Evolutionary conservation across 2,113 vertebrate species (phyloP), one percentile per base, ranked within the genome.

Genomic region (Albula glossodonta): DNA sequence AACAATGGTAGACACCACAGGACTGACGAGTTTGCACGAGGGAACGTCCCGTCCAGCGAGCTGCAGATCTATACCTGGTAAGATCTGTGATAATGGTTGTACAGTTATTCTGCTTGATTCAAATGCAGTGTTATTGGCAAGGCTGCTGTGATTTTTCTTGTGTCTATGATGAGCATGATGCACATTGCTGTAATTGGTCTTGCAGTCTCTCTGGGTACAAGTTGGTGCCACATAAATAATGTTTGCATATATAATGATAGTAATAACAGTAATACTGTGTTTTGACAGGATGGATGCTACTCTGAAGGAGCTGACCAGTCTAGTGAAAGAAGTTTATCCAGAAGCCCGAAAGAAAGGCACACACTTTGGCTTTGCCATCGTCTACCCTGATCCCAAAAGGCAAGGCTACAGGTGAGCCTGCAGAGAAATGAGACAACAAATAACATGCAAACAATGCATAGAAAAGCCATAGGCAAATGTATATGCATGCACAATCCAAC

Each of bases 1-100:
- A 99, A 98, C 90, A 97, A 96, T 50, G 98, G 98, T 60, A 93
- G 98, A 66, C 98, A 99, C 90, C 98, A 99, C 92, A 94, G 98
- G 85, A 94, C 96, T 91, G 97, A 99, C n/a, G 98, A 99, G 88
- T 99, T 99, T 90, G 94, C 96, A 49, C 94, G 98, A 57, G 97
- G 97, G 60, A 99, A 98, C 52, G 97, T 99, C n/a, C 98, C 98
- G 5, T 98, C 98, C 86, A 99, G 97, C 80, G 98, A 99, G 89
- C 95, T 99, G 87, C 97, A 99, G 94, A 99, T 99, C 91, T 99
- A 99, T 92, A 99, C 98, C 1, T 99, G 98, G 98, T 99, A 92
- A 94, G 93, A 17, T 56, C 31, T 41, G 1, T 41, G 17, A 15
- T 22, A 60, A 60, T 8, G 4, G 22, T 7, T 66, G 57, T 22